Base-by-base conservation (phyloP, 2,113 vertebrate genomes). In the Lathamus discolor region DNA sequence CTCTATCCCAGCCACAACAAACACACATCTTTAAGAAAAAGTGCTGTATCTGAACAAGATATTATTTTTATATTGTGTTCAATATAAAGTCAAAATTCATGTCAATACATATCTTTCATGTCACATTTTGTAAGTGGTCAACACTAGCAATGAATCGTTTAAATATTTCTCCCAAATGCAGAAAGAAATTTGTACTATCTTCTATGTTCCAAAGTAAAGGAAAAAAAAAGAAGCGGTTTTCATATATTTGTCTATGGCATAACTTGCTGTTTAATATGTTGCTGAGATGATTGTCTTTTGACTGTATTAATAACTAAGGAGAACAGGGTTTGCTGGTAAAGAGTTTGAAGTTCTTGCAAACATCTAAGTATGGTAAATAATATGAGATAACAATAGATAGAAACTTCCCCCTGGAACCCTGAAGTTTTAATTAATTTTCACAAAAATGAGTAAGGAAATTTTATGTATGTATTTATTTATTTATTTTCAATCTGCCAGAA, bases 401-500 rank as follows among this genome's bases (percentile, higher is more conserved):
- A 93, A 67, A 67, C 6, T 43, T 74, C 20, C 4, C 16, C 24
- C 35, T 39, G 15, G 61, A 18, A 11, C 22, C 9, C 33, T 61
- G 35, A 90, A 90, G 10, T 88, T 90, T 85, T 63, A 75, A 86
- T 87, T 86, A 77, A 83, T 88, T 90, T 90, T 93, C 23, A 27
- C 12, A 54, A 13, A 81, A 90, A 90, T 46, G 6, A 79, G 67
- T 57, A 27, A 54, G 17, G 4, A 35, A 59, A n/a, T n/a, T 57
- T n/a, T n/a, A 57, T 57, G 54, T 31, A 55, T 11, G 52, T 12
- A 54, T 61, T 35, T 61, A 35, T 25, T 25, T 37, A 35, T 44
- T 69, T 8, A 7, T 37, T 39, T 11, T 57, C 6, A 33, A 62
- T 49, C 54, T 72, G 6, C 7, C 54, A 51, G 49, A 78, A 92